Percentiles rank a stretch among this genome's conserved stretches.
Conservation (phyloP, 2,797 vertebrate species). For the Syngnathus rostellatus region DNA sequence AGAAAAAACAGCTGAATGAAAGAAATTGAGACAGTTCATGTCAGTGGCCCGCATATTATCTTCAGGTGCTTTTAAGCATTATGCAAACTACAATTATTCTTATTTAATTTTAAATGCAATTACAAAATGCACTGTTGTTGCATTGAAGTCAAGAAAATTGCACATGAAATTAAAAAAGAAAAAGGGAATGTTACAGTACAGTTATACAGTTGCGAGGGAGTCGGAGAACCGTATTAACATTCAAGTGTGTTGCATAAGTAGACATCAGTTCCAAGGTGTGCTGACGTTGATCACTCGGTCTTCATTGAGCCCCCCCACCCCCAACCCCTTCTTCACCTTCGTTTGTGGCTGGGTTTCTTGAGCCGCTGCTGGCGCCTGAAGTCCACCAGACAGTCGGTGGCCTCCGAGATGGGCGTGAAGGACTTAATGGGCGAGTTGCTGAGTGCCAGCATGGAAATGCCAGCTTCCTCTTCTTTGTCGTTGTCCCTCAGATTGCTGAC, state of each 20-base stretch:
- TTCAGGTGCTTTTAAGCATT: neutral
- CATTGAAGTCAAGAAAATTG: no score
- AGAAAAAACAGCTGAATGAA: no score
- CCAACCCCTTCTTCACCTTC: constrained; percentile 27
- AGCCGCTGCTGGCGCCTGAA: constrained; percentile 55
- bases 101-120: neutral
- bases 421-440: constrained; percentile 67
- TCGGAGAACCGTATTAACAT: constrained; percentile 12
- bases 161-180: constrained; percentile 4
- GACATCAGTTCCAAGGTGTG: neutral
- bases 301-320: neutral
- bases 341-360: constrained; percentile 44
- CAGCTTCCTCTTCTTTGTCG: neutral
- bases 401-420: constrained; percentile 71
- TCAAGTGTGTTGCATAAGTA: constrained; percentile 19
- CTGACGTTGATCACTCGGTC: neutral
- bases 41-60: no score
- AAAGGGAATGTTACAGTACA: constrained; percentile 7
- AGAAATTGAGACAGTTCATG: no score
- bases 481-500: constrained; percentile 48
- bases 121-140: neutral
- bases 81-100: neutral
- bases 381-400: constrained; percentile 69
- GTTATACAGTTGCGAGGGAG: constrained; percentile 23
- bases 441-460: constrained; percentile 22